Percentiles rank a stretch among this genome's conserved stretches.
phyloP scores from a whole-genome alignment of 2,797 vertebrate genomes.

The Okamejei kenojei region DNA sequence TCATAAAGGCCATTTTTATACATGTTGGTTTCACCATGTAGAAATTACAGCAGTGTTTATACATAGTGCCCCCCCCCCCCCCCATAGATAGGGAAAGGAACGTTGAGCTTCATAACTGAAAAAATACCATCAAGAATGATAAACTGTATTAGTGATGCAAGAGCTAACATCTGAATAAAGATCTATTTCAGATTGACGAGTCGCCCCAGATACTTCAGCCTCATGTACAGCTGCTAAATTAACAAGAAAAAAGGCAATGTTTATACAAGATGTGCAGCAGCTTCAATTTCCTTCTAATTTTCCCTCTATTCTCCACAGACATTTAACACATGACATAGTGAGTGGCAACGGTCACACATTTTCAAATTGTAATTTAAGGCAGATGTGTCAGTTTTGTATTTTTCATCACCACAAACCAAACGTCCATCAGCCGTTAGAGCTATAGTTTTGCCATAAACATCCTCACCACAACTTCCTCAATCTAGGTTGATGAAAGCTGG shows the following conservation, averaged over 20 bases:
- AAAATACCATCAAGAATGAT: neutral
- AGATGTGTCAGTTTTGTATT: neutral
- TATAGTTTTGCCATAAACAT: neutral
- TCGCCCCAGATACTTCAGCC: neutral
- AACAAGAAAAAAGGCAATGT: neutral
- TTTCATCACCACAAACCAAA: neutral
- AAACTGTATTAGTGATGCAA: neutral
- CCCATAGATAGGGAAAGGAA: too few species aligned
- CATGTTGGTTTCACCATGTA: too few species aligned
- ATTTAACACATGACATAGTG: neutral
- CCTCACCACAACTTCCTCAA: neutral
- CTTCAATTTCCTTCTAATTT: neutral
- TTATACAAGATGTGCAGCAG: neutral
- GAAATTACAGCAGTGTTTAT: too few species aligned
- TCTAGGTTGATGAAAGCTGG: neutral
- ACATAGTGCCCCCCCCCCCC: too few species aligned
- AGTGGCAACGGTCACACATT: neutral
- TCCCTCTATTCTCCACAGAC: neutral
- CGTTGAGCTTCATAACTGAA: neutral
- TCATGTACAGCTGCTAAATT: neutral
- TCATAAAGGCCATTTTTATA: too few species aligned
- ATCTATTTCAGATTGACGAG: neutral
- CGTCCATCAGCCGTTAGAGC: neutral
- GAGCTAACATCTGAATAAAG: neutral
- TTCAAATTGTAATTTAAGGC: neutral